A percentile compares a stretch with the other conserved stretches of the same genome.
Conservation (phyloP, 1,140 invertebrate genomes). For the Drosophila lacteicornis region DNA sequence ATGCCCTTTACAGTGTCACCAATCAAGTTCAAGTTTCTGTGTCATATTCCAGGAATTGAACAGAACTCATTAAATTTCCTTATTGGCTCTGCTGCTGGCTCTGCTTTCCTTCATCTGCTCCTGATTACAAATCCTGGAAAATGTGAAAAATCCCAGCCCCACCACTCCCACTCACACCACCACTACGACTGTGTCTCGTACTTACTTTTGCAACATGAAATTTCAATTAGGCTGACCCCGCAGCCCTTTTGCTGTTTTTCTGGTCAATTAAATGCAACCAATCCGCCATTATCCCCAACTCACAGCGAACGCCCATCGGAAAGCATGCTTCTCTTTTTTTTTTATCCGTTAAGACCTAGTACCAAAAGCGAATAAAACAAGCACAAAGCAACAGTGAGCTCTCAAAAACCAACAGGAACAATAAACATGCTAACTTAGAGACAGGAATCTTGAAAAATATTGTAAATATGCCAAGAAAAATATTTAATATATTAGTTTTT, state of each 20-base stretch:
- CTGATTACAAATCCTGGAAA: constrained; percentile 44
- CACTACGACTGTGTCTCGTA: constrained; percentile 18
- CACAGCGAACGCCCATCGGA: not conserved
- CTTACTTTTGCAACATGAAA: constrained; percentile 77
- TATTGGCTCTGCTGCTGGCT: constrained; percentile 1
- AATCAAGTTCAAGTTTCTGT: not conserved
- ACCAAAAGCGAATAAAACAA: constrained; percentile 8
- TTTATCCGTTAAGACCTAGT: constrained; percentile 15
- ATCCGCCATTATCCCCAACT: constrained; percentile 1
- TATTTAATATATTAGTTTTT: too few relatives aligned
- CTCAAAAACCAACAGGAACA: not conserved
- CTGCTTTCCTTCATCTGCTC: not conserved
- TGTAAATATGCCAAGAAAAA: too few relatives aligned
- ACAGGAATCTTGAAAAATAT: too few relatives aligned
- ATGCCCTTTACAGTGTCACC: not conserved
- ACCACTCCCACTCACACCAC: too few relatives aligned
- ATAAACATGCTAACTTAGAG: not conserved
- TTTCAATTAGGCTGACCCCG: constrained; percentile 76
- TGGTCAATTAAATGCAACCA: constrained; percentile 81
- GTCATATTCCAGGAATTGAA: not conserved
- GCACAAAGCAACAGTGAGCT: not conserved
- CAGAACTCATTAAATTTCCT: not conserved
- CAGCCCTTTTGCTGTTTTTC: constrained; percentile 71
- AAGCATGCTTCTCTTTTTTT: constrained; percentile 9
- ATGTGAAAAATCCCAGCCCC: constrained; percentile 6